phyloP scores from a whole-genome alignment of 2,113 vertebrate genomes.

The Oryzias celebensis region DNA sequence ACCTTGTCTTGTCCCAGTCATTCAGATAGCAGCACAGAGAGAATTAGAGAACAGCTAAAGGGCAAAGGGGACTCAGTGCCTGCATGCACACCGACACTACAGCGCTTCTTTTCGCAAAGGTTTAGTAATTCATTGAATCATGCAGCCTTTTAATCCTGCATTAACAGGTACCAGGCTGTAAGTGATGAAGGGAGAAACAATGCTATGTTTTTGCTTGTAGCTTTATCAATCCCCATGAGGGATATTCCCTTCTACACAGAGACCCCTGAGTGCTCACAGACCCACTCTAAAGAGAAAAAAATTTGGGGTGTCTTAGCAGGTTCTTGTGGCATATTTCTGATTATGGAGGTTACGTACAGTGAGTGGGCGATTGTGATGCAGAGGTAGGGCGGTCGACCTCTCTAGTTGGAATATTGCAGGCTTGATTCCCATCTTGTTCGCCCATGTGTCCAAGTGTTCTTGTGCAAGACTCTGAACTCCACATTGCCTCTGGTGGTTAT shows the following conservation, averaged over 20 bases:
- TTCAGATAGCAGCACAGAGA: conserved; percentile 39
- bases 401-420: no score
- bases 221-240: conserved; percentile 1
- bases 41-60: conserved; percentile 45
- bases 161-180: conserved; percentile 11
- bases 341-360: no score
- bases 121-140: conserved; percentile 8
- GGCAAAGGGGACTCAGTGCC: conserved; percentile 27
- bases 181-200: conserved; percentile 10
- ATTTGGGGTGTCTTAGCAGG: no score
- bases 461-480: no score
- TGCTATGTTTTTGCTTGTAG: not conserved
- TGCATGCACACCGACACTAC: conserved; percentile 34
- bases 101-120: conserved; percentile 15
- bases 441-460: no score
- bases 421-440: no score
- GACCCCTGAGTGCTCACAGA: no score
- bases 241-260: not conserved
- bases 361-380: no score
- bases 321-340: no score
- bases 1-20: conserved; percentile 45
- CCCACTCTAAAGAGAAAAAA: no score
- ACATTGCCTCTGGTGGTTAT: no score
- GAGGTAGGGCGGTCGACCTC: no score
- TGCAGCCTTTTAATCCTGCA: conserved; percentile 14